Percentiles rank a stretch among this genome's conserved stretches.
Conservation (phyloP, 1,140 invertebrate genomes). For the Camponotus floridanus region DNA sequence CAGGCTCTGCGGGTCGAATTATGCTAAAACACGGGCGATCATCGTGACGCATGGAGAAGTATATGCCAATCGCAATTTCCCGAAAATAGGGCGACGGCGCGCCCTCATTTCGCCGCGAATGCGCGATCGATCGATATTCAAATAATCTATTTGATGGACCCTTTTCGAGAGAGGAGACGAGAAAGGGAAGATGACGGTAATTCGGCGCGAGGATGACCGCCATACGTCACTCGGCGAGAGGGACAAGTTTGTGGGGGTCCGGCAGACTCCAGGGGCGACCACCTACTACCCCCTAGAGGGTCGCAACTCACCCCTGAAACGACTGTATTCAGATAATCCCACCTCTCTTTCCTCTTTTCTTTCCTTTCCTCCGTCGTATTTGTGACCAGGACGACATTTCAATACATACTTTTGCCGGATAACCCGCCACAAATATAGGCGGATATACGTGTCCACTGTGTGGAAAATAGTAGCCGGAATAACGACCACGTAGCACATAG, state of each 20-base stretch:
- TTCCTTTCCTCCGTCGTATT: conserved; percentile 58
- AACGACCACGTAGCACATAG: conserved; percentile 19
- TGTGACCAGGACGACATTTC: conserved; percentile 79
- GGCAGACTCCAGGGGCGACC: conserved; percentile 73
- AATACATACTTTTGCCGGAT: conserved; percentile 74
- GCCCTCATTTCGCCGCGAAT: conserved; percentile 22
- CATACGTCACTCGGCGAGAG: conserved; percentile 78
- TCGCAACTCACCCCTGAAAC: conserved; percentile 82
- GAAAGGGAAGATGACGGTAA: conserved; percentile 75
- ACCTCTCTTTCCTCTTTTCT: conserved; percentile 72
- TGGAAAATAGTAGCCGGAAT: conserved; percentile 46
- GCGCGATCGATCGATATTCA: conserved; percentile 78
- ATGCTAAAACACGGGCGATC: conserved; percentile 68
- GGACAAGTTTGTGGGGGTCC: conserved; percentile 49
- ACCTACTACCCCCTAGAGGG: conserved; percentile 83
- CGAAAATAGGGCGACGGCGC: conserved; percentile 30
- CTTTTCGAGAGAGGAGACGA: background rate
- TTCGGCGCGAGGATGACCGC: conserved; percentile 80
- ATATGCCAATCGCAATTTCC: conserved; percentile 28
- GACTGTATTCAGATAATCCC: conserved; percentile 85
- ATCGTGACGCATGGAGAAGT: conserved; percentile 49
- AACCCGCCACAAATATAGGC: conserved; percentile 67
- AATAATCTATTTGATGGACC: conserved; percentile 79
- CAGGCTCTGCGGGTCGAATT: conserved; percentile 65
- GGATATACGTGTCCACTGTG: conserved; percentile 58